Evolutionary conservation across 2,113 vertebrate genomes (phyloP).

Genomic region (Rhinopomastus cyanomelas): DNA sequence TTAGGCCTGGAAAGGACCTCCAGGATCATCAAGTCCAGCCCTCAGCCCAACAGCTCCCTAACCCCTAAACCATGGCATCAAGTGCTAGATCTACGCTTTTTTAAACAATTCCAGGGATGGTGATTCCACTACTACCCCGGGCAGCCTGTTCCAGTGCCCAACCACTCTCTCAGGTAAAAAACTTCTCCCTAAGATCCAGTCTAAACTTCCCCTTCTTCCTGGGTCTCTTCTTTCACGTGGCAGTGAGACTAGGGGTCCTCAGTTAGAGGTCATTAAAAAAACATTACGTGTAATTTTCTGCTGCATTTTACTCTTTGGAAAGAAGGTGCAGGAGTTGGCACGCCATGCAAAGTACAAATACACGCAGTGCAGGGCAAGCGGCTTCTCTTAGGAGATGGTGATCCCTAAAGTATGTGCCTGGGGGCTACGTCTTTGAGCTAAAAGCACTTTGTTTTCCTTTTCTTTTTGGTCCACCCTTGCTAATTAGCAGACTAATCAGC

Average conservation of each 20-base stretch:
- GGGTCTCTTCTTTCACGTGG: neutral
- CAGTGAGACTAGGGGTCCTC: neutral
- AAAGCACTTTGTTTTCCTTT: neutral
- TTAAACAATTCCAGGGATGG: too few species aligned
- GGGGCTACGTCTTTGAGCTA: slow-evolving; percentile 19
- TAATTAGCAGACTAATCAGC: slow-evolving; percentile 38
- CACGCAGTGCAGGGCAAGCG: neutral
- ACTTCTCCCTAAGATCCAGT: too few species aligned
- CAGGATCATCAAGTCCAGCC: too few species aligned
- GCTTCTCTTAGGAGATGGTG: slow-evolving; percentile 36
- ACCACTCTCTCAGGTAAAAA: too few species aligned
- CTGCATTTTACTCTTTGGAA: slow-evolving; percentile 23
- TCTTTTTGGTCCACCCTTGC: slow-evolving; percentile 17
- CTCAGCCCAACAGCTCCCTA: too few species aligned
- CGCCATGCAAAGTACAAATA: neutral
- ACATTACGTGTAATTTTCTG: slow-evolving; percentile 54
- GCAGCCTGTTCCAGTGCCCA: too few species aligned
- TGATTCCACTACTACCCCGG: too few species aligned
- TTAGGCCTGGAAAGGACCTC: too few species aligned
- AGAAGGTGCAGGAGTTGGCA: slow-evolving; percentile 8
- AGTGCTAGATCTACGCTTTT: too few species aligned
- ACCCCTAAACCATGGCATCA: too few species aligned
- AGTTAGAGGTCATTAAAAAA: slow-evolving; percentile 57
- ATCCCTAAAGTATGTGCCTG: slow-evolving; percentile 15
- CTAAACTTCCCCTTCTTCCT: too few species aligned